Percentiles rank a stretch among this genome's conserved stretches.
Evolutionary conservation across 2,113 vertebrate genomes (phyloP).

Genomic region (Procapra przewalskii): DNA sequence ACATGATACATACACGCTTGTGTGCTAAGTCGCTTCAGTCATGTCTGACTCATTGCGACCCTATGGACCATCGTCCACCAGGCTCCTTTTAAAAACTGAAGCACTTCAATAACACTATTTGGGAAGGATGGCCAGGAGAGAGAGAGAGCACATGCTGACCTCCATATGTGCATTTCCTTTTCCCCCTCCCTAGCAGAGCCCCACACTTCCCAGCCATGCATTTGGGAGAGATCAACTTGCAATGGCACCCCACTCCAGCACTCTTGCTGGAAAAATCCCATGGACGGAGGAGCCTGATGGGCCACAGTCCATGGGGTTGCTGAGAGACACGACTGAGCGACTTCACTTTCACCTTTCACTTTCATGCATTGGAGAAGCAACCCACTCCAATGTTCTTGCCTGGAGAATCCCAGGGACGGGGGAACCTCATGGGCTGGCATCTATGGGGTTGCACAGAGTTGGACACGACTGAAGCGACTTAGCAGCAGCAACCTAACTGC

Average conservation of each 20-base stretch:
- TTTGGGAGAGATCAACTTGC: background rate
- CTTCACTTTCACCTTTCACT: too few species aligned
- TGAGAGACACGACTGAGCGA: too few species aligned
- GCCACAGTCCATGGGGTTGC: too few species aligned
- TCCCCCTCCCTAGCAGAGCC: background rate
- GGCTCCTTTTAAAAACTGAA: background rate
- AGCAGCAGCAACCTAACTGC: background rate
- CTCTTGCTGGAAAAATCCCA: too few species aligned
- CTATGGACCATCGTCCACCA: background rate
- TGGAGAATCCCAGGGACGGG: too few species aligned
- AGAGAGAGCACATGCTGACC: fast-evolving
- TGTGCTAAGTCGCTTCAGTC: background rate
- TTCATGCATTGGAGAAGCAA: too few species aligned
- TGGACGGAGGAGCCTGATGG: too few species aligned
- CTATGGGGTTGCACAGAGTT: too few species aligned
- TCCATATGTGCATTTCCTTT: background rate
- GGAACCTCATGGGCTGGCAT: too few species aligned
- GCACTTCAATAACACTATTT: background rate
- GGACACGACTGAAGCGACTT: too few species aligned
- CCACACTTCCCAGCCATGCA: background rate
- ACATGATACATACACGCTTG: background rate
- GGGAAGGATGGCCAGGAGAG: background rate
- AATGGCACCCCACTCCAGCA: too few species aligned
- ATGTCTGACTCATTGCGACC: background rate
- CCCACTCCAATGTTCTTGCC: too few species aligned